phyloP scores from a whole-genome alignment of 2,113 vertebrate genomes.

The Holacanthus passer region DNA sequence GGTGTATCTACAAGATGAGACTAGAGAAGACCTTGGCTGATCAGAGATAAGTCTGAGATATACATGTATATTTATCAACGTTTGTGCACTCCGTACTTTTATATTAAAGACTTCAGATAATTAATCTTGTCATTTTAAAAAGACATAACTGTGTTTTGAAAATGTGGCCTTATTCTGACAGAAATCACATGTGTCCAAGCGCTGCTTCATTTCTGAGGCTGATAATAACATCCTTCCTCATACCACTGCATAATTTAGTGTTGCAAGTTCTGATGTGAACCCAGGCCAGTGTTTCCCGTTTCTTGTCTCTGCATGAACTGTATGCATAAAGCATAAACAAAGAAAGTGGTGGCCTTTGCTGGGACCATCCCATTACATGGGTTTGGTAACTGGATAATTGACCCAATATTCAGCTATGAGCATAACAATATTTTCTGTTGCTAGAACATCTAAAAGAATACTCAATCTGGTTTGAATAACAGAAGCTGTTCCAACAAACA shows the following conservation, averaged over 20 bases:
- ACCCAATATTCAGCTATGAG: not conserved
- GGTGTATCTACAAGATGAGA: not conserved
- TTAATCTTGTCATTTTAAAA: not conserved
- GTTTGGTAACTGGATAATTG: not conserved
- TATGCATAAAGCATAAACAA: not conserved
- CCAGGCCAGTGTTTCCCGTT: not conserved
- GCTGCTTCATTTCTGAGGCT: slow-evolving; percentile 8
- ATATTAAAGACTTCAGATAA: not conserved
- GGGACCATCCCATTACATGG: not conserved
- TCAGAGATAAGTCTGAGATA: slow-evolving; percentile 9
- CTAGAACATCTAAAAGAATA: not conserved
- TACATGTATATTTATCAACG: not conserved
- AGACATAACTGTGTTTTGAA: slow-evolving; percentile 3
- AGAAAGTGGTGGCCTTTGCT: not conserved
- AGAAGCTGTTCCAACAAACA: not conserved
- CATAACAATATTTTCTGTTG: not conserved
- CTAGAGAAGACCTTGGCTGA: not conserved
- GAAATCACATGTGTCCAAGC: not conserved
- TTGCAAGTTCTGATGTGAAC: slow-evolving; percentile 15
- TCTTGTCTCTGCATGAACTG: not conserved
- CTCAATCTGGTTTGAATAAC: not conserved
- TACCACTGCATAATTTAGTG: not conserved
- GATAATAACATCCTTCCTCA: slow-evolving; percentile 26
- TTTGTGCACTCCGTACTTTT: slow-evolving; percentile 1
- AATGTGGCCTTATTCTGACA: not conserved